Base-by-base conservation (phyloP, 2,797 vertebrate genomes). In the Poliocrania exsul region DNA sequence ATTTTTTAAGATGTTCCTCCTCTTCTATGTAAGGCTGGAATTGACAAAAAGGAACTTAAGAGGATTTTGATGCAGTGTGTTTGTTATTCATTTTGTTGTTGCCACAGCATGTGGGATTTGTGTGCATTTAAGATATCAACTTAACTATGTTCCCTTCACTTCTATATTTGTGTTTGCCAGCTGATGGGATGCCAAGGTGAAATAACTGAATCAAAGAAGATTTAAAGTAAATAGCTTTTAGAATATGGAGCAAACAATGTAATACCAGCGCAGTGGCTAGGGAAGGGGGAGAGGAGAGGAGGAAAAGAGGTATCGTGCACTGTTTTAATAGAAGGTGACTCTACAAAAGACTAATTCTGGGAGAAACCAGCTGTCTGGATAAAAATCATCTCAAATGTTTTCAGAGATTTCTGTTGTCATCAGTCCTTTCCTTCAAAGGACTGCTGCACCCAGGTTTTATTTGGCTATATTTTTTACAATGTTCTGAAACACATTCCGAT, bases 51-150 rank as follows among this genome's bases (percentile, higher is more conserved):
- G n/a, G 80, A 93, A 93, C 46, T 92, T 90, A 94, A 94, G 92
- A 96, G 91, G 93, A 96, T 96, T 96, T 96, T 72, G 96, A 84
- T 51, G 88, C 72, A 53, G 37, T 6, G 25, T 85, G 81, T 93
- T 96, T 96, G 91, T 95, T 95, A 95, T 62, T 92, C 84, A 90
- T 94, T 94, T 96, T 92, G 82, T 96, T 95, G 81, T 93, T 95
- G 79, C 93, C 77, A 64, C 88, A 95, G 90, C 86, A 88, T 84
- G 95, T 78, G 91, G 96, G 96, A 97, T 97, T 97, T 95, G 91
- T 87, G 94, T 66, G 79, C 92, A 77, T 96, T 97, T 97, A 95
- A 95, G 95, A 93, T 97, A 95, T 35, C 95, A 94, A 92, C 83
- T 87, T 72, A 58, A 81, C 88, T 86, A 61, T 33, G 77, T 67